Base-by-base conservation (phyloP, 2,888 invertebrate genomes). In the Oscheius sp. region DNA sequence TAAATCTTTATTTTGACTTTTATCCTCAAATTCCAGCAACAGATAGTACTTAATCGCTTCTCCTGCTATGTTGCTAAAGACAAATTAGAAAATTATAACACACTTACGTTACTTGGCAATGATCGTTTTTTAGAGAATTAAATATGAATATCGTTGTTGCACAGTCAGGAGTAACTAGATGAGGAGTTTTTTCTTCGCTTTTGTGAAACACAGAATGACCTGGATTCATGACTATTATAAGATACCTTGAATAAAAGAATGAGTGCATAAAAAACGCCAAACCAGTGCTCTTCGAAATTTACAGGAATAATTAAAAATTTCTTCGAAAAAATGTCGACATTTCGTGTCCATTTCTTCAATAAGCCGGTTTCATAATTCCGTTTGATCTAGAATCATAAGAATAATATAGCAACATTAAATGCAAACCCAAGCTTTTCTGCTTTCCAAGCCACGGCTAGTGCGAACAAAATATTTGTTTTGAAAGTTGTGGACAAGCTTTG, bases 241-340 rank as follows among this genome's bases (percentile, higher is more conserved):
- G 20, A 20, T 55, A 55, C 55, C 55, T 55, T 17, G 20, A 55
- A 27, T 48, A 37, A 15, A 15, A 8, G 8, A 37, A 37, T 10
- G 37, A 10, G 15, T 10, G 15, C 8, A 37, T 10, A 37, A 48
- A 48, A 5, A 48, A 20, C 6, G 34, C 6, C 8, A 6, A 34
- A 55, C 55, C 55, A 55, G 20, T 55, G 55, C 17, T 55, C 55
- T 33, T 55, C 55, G 23, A 23, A 34, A 34, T 55, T 55, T 6
- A 55, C 55, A 6, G 55, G 55, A n/a, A 55, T 34, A 20, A 55
- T 20, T n/a, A 55, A 20, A n/a, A 55, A 8, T 34, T 34, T 55
- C 20, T 55, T 55, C n/a, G 55, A 55, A 34, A 55, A 55, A 33
- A 55, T 55, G 23, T 55, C 55, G 1, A 55, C 37, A 20, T 20